phyloP scores from a whole-genome alignment of 2,888 invertebrate genomes.

The Oeneis ivallda region DNA sequence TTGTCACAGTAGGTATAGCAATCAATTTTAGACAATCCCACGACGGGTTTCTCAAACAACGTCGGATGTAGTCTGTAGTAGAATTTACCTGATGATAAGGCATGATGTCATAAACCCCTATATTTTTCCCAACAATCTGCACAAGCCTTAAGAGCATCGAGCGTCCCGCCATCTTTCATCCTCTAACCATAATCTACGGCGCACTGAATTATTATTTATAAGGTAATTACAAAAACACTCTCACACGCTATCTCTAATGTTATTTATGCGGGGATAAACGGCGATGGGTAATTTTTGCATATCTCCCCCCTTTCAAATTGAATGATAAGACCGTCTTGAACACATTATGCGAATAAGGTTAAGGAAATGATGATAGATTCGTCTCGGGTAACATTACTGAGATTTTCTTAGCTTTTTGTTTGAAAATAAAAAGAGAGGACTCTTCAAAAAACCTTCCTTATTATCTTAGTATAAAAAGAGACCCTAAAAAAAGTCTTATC shows the following conservation, averaged over 20 bases:
- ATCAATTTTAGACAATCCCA: too few relatives aligned
- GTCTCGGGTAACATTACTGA: slow-evolving; percentile 34
- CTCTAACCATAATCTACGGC: slow-evolving; percentile 75
- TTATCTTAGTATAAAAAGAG: too few relatives aligned
- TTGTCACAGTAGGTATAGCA: too few relatives aligned
- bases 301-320: slow-evolving; percentile 67
- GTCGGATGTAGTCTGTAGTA: too few relatives aligned
- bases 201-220: slow-evolving; percentile 79
- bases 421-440: too few relatives aligned
- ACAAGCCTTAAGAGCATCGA: slow-evolving; percentile 23
- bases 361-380: slow-evolving; percentile 45
- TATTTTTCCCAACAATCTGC: slow-evolving; percentile 5
- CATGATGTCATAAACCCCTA: background rate
- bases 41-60: too few relatives aligned
- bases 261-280: slow-evolving; percentile 79
- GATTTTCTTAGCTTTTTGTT: slow-evolving; percentile 28
- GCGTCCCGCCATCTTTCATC: slow-evolving; percentile 61
- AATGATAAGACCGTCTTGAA: slow-evolving; percentile 62
- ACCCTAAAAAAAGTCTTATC: too few relatives aligned
- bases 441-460: too few relatives aligned
- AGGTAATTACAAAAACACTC: slow-evolving; percentile 80
- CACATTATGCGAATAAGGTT: slow-evolving; percentile 38
- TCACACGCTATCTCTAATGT: slow-evolving; percentile 75
- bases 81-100: background rate
- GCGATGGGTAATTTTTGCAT: slow-evolving; percentile 74